These are phyloP conservation scores for Pycnomerus fuliginosus DNA, from an alignment of 2,888 invertebrate genomes.

Conservation along the genomic window DNA sequence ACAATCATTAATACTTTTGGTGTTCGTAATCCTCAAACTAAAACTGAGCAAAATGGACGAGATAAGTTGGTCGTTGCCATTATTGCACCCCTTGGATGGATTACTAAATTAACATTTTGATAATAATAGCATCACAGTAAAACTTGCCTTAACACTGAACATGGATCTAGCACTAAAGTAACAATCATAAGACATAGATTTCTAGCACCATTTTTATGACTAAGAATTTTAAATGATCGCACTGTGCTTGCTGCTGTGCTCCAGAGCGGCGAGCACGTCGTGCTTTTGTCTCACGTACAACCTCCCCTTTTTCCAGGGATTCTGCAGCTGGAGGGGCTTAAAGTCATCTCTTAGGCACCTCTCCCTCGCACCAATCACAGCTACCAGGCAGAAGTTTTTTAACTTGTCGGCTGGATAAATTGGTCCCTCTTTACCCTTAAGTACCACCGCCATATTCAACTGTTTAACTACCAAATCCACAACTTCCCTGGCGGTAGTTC, in stretches of 20 bases:
- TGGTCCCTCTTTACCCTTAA: conserved; percentile 84
- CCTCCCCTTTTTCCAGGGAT: conserved; percentile 94
- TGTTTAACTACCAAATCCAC: conserved; percentile 95
- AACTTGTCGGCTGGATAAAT: conserved; percentile 81
- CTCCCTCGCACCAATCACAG: conserved; percentile 93
- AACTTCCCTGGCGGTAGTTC: conserved; percentile 92
- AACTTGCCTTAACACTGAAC: conserved; percentile 7
- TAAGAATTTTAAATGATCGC: conserved; percentile 58
- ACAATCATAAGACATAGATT: conserved; percentile 30
- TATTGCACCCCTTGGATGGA: conserved; percentile 4
- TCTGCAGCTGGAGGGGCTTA: conserved; percentile 87
- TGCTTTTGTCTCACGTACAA: conserved; percentile 91
- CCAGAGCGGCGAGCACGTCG: conserved; percentile 83
- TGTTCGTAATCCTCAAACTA: conserved; percentile 24
- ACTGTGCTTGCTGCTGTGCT: conserved; percentile 82
- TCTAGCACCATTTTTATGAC: conserved; percentile 35
- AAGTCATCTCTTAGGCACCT: conserved; percentile 93
- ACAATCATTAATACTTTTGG: conserved; percentile 23
- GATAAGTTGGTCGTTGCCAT: not conserved
- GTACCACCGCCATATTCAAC: conserved; percentile 87
- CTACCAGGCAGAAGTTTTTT: conserved; percentile 89
- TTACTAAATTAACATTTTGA: conserved; percentile 8
- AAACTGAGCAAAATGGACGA: conserved; percentile 25
- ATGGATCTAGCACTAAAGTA: conserved; percentile 22
- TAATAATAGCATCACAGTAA: conserved; percentile 9